Evolutionary conservation across 2,888 invertebrate species (phyloP), one percentile per base, ranked within the genome.

Genomic region (Abscondita cerata): DNA sequence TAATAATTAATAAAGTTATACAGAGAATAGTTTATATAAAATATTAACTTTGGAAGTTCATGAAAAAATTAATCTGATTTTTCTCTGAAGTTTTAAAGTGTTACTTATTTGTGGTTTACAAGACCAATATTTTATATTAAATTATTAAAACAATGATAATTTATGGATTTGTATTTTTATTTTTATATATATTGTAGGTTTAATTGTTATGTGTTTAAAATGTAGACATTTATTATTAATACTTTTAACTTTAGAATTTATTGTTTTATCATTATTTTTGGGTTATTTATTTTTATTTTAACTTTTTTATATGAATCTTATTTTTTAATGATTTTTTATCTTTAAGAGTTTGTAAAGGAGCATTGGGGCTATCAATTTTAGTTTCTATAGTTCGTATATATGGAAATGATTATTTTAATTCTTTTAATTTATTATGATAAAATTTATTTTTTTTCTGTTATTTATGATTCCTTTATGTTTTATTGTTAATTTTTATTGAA

Each of bases 31-130:
- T 87, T 87, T 86, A 83, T 80, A 73, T 68, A 80, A 87, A 87
- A 87, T 86, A 82, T 85, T 86, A 87, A 86, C 87, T 87, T 87
- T 87, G 86, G 86, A 84, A 83, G 86, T 87, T 87, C 86, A 79
- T 16, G 44, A 44, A 44, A 18, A 18, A 18, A n/a, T n/a, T n/a
- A 4, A 25, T 4, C 6, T 6, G 6, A 25, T 80, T 83, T 83
- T 84, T 83, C 81, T 82, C 83, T 86, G 84, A 84, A 83, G 82
- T 83, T 86, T 85, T 84, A 83, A 85, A 86, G 84, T 78, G 62
- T 54, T 69, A 78, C 80, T 83, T 85, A 85, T 80, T 81, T 83
- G 85, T 86, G 85, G 73, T 85, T 87, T 87, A 88, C 86, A 87
- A 87, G 83, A 87, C 83, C 85, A 86, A 84, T 83, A 81, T 87